These are phyloP conservation scores for Megastigmus dorsalis DNA, from an alignment of 2,888 invertebrate species.

Conservation along the genomic window DNA sequence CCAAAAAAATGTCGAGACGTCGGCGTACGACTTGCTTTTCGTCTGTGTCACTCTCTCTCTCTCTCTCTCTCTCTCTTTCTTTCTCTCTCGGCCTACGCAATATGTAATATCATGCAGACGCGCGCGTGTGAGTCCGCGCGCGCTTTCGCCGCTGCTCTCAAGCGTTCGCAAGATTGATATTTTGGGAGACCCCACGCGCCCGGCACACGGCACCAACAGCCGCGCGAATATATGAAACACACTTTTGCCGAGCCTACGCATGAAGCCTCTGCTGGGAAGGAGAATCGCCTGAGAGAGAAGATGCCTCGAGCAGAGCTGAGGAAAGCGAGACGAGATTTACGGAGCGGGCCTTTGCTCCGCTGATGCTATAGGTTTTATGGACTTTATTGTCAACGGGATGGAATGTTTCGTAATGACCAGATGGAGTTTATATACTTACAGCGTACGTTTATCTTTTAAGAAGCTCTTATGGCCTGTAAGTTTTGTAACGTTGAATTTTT, in stretches of 20 bases:
- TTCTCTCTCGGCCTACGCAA: conserved; percentile 59
- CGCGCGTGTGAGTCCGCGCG: neutral
- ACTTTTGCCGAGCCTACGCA: conserved; percentile 31
- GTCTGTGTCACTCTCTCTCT: conserved; percentile 30
- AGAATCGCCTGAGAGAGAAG: neutral
- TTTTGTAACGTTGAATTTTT: no score
- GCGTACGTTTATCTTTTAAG: no score
- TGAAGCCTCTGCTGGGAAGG: neutral
- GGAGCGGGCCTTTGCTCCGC: no score
- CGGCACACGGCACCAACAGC: conserved; percentile 71
- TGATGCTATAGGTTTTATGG: neutral
- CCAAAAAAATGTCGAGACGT: conserved; percentile 31
- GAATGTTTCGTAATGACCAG: no score
- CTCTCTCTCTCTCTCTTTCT: no score
- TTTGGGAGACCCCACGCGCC: conserved; percentile 68
- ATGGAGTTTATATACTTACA: no score
- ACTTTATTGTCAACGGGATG: no score
- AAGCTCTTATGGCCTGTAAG: no score
- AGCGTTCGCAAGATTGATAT: conserved; percentile 69
- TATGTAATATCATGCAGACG: conserved; percentile 62
- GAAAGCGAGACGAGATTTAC: neutral
- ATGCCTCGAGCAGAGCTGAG: neutral
- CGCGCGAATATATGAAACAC: conserved; percentile 8
- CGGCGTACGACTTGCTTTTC: neutral
- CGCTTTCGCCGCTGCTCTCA: no score